These are phyloP conservation scores for Morpho helenor DNA, from an alignment of 2,888 invertebrate genomes.

Conservation along the genomic window DNA sequence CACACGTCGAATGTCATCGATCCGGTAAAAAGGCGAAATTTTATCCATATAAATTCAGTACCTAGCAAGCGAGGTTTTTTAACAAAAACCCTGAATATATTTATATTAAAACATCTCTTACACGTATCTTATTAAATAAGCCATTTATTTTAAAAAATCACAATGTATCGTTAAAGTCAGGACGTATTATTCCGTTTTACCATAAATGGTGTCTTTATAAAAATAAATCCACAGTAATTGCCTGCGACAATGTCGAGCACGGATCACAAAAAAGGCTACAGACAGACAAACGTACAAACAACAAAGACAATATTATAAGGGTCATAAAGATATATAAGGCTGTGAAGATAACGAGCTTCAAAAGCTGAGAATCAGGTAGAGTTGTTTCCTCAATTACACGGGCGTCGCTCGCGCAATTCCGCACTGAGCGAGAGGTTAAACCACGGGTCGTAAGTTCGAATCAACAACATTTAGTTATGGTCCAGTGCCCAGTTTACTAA, in stretches of 20 bases:
- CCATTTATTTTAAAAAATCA: slow-evolving; percentile 22
- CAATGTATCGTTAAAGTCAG: slow-evolving; percentile 25
- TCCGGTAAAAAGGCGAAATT: too few species aligned
- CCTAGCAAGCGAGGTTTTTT: too few species aligned
- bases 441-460: too few species aligned
- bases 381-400: slow-evolving; percentile 59
- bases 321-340: slow-evolving; percentile 24
- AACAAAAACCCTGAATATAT: not conserved
- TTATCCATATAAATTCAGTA: too few species aligned
- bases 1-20: too few species aligned
- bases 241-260: slow-evolving; percentile 25
- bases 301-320: slow-evolving; percentile 28
- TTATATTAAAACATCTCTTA: slow-evolving; percentile 14
- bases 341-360: slow-evolving; percentile 28
- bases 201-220: slow-evolving; percentile 21
- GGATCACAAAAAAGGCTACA: slow-evolving; percentile 17
- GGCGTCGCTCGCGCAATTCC: slow-evolving; percentile 51
- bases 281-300: slow-evolving; percentile 21
- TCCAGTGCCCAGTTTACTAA: too few species aligned
- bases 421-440: slow-evolving; percentile 28
- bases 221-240: slow-evolving; percentile 32
- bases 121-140: slow-evolving; percentile 21
- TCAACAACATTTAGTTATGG: too few species aligned
- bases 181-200: slow-evolving; percentile 14
- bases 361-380: slow-evolving; percentile 27